Percentiles rank a stretch among this genome's conserved stretches.
These are phyloP conservation scores for Trichomalopsis sarcophagae DNA, from an alignment of 1,140 invertebrate genomes.

Conservation along the genomic window DNA sequence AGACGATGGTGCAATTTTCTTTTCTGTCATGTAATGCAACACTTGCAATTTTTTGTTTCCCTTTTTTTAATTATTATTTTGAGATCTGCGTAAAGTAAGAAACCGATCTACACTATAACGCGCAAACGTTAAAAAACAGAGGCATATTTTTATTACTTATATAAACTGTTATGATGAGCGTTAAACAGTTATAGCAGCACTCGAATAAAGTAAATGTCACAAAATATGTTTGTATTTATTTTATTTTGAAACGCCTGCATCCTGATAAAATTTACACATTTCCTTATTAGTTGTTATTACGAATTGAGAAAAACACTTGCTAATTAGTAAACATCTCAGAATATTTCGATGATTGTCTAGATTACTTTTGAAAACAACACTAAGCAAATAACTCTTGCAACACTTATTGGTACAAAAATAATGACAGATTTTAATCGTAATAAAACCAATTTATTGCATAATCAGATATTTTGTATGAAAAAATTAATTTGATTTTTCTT, in stretches of 20 bases:
- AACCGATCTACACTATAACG: conserved; percentile 39
- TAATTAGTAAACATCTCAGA: too few relatives aligned
- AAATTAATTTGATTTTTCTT: conserved; percentile 11
- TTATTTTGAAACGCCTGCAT: neutral
- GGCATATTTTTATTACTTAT: conserved; percentile 61
- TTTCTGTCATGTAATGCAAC: conserved; percentile 25
- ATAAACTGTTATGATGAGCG: conserved; percentile 50
- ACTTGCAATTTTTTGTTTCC: conserved; percentile 22
- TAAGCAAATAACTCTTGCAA: too few relatives aligned
- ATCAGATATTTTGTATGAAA: neutral
- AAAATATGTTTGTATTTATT: conserved; percentile 8
- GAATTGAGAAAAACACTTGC: too few relatives aligned
- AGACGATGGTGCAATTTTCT: conserved; percentile 29
- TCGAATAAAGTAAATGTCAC: conserved; percentile 54
- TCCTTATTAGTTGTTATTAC: too few relatives aligned
- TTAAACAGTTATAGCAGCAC: conserved; percentile 49
- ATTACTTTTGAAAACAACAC: too few relatives aligned
- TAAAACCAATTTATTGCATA: conserved; percentile 44
- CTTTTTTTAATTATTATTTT: conserved; percentile 40
- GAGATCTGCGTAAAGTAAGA: conserved; percentile 44
- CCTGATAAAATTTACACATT: neutral
- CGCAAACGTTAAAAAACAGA: conserved; percentile 54
- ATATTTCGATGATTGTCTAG: too few relatives aligned
- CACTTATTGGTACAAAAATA: neutral
- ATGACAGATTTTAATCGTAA: neutral